Conservation (phyloP, 2,113 vertebrate species). For the Lucifuga dentata region DNA sequence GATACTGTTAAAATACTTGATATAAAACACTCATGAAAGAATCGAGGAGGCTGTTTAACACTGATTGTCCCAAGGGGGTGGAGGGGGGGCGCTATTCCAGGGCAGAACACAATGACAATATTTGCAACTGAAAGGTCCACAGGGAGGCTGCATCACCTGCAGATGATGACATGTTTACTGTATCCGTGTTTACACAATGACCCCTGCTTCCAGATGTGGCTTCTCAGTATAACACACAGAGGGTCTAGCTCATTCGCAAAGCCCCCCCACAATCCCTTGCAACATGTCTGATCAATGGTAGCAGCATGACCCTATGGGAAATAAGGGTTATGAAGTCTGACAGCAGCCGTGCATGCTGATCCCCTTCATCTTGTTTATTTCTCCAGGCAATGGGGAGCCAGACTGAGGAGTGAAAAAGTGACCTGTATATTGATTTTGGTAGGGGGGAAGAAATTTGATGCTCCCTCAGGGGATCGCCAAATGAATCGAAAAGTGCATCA, state of each 20-base stretch:
- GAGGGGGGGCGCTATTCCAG: background rate
- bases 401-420: constrained; percentile 55
- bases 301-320: constrained; percentile 65
- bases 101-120: background rate
- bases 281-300: constrained; percentile 68
- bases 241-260: constrained; percentile 15
- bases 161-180: background rate
- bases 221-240: constrained; percentile 4
- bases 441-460: constrained; percentile 34
- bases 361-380: constrained; percentile 77
- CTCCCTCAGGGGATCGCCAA: constrained; percentile 62
- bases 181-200: background rate
- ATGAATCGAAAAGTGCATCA: constrained; percentile 74
- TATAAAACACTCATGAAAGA: no score
- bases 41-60: no score
- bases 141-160: background rate
- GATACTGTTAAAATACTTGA: no score
- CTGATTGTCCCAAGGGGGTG: no score
- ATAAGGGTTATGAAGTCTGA: constrained; percentile 78
- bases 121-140: background rate
- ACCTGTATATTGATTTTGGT: constrained; percentile 74
- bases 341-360: constrained; percentile 56
- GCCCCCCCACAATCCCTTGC: constrained; percentile 31
- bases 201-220: constrained; percentile 42
- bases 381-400: constrained; percentile 65